phyloP scores from a whole-genome alignment of 2,888 invertebrate genomes.

The Oscheius sp. region DNA sequence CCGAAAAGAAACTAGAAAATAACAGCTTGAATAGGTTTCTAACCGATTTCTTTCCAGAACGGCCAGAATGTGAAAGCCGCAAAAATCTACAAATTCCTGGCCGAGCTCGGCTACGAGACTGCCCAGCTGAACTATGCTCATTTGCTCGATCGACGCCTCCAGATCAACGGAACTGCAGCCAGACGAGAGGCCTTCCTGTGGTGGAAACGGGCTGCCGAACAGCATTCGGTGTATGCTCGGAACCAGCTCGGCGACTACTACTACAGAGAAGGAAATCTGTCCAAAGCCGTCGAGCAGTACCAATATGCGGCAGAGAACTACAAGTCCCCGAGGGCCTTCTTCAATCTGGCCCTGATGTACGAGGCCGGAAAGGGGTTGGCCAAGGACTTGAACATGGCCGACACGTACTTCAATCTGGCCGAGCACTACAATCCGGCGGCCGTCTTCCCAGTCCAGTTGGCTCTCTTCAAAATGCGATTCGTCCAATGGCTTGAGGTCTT shows the following conservation, averaged over 20 bases:
- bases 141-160: slow-evolving; percentile 80
- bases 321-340: slow-evolving; percentile 96
- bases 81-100: slow-evolving; percentile 89
- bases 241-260: slow-evolving; percentile 98
- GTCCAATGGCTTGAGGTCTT: neutral
- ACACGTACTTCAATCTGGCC: slow-evolving; percentile 95
- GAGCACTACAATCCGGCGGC: slow-evolving; percentile 93
- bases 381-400: slow-evolving; percentile 90
- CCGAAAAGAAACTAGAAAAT: no score
- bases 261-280: slow-evolving; percentile 88
- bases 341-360: slow-evolving; percentile 99
- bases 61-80: slow-evolving; percentile 85
- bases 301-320: slow-evolving; percentile 89
- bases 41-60: slow-evolving; percentile 74
- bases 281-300: slow-evolving; percentile 62
- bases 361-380: slow-evolving; percentile 93
- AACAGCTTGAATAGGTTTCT: neutral
- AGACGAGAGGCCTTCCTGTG: slow-evolving; percentile 86
- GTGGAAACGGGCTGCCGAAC: slow-evolving; percentile 92
- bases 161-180: slow-evolving; percentile 33
- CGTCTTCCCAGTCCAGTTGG: slow-evolving; percentile 91
- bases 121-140: slow-evolving; percentile 97
- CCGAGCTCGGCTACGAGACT: slow-evolving; percentile 94
- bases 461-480: slow-evolving; percentile 76
- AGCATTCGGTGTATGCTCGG: slow-evolving; percentile 80